phyloP scores from a whole-genome alignment of 2,113 vertebrate species.

The Corydoras sp. region DNA sequence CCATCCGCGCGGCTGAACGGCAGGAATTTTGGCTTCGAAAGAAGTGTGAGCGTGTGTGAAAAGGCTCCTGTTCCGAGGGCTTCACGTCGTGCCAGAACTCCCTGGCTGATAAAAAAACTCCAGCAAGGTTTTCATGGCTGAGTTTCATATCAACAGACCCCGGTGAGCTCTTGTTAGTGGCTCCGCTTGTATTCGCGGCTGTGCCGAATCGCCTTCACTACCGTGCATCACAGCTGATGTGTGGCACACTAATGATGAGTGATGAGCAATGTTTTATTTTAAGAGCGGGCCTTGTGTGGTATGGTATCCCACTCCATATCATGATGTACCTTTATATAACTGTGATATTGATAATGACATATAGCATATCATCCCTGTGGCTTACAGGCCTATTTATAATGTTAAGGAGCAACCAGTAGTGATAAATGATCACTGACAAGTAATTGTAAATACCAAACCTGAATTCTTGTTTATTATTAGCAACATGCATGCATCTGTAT shows the following conservation, averaged over 20 bases:
- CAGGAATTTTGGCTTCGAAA: conserved; percentile 18
- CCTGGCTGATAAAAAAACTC: conserved; percentile 26
- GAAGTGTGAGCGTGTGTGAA: conserved; percentile 33
- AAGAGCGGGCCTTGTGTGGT: conserved; percentile 8
- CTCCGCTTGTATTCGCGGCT: not conserved
- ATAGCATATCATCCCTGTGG: not conserved
- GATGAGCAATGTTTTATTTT: conserved; percentile 8
- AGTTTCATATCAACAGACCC: not conserved
- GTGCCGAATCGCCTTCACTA: too few species aligned
- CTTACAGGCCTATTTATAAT: conserved; percentile 7
- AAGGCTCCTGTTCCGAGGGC: conserved; percentile 31
- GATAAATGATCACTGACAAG: too few species aligned
- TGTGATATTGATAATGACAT: conserved; percentile 1
- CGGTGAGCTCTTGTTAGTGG: not conserved
- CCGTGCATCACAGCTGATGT: not conserved
- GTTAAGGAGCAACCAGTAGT: too few species aligned
- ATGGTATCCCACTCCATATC: conserved; percentile 9
- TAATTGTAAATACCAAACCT: too few species aligned
- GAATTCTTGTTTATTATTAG: too few species aligned
- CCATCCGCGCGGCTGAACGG: conserved; percentile 19
- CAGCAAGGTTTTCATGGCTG: not conserved
- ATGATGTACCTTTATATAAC: conserved; percentile 20
- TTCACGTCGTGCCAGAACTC: conserved; percentile 21
- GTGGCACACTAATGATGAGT: not conserved
- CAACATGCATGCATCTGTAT: too few species aligned